phyloP scores from a whole-genome alignment of 2,113 vertebrate species.

The Tor tambroides region DNA sequence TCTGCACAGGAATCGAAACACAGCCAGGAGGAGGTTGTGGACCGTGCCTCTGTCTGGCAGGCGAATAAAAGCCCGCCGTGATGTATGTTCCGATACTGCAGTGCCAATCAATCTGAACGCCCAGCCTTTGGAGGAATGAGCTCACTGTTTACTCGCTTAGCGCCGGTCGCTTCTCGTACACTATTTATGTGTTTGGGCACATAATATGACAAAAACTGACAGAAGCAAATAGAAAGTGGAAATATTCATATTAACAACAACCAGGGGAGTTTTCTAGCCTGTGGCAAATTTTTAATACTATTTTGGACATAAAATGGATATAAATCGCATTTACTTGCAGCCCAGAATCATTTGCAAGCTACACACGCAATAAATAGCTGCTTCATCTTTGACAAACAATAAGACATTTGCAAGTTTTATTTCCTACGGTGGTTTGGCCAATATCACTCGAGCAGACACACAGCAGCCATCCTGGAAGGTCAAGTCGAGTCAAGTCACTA shows the following conservation, averaged over 20 bases:
- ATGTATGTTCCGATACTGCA: slow-evolving; percentile 29
- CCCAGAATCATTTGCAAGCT: background rate
- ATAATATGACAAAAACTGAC: slow-evolving; percentile 41
- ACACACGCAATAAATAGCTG: background rate
- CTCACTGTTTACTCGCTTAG: slow-evolving; percentile 49
- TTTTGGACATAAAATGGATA: background rate
- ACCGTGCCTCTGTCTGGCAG: slow-evolving; percentile 33
- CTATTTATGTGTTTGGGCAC: slow-evolving; percentile 52
- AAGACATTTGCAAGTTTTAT: background rate
- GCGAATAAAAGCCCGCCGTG: slow-evolving; percentile 7
- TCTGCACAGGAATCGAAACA: slow-evolving; percentile 26
- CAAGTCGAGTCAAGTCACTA: no score
- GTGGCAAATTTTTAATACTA: background rate
- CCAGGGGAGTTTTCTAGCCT: background rate
- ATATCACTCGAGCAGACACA: background rate
- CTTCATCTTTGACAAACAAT: background rate
- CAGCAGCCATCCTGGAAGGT: background rate
- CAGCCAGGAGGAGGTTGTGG: slow-evolving; percentile 24
- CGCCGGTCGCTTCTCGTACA: slow-evolving; percentile 21
- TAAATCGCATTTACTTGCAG: background rate
- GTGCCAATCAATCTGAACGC: slow-evolving; percentile 31
- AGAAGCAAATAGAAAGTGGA: slow-evolving; percentile 48
- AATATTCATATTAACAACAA: slow-evolving; percentile 56
- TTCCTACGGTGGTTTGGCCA: background rate
- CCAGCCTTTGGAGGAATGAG: slow-evolving; percentile 50